phyloP scores from a whole-genome alignment of 2,797 vertebrate genomes.

The Centroberyx gerrardi region DNA sequence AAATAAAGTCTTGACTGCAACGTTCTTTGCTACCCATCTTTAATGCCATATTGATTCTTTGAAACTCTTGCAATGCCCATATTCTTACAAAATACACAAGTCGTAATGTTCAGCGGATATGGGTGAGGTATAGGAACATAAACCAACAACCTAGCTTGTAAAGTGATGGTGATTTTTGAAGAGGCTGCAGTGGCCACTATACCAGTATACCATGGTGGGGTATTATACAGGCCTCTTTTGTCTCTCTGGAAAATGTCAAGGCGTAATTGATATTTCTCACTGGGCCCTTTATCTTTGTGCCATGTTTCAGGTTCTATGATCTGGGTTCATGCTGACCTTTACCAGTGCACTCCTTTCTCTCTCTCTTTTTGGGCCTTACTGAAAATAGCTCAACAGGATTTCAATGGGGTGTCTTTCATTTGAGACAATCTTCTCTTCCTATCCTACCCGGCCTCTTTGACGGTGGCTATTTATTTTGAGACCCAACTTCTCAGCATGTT shows the following conservation, averaged over 20 bases:
- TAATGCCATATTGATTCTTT: slow-evolving; percentile 2
- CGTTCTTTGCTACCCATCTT: no score
- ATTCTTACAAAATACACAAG: not conserved
- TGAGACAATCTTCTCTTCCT: slow-evolving; percentile 81
- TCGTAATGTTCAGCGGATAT: not conserved
- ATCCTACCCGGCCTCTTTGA: slow-evolving; percentile 71
- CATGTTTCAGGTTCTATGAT: slow-evolving; percentile 83
- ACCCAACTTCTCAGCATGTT: slow-evolving; percentile 75
- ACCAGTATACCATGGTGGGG: slow-evolving; percentile 40
- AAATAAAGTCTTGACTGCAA: no score
- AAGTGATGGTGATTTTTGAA: slow-evolving; percentile 52
- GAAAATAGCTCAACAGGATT: slow-evolving; percentile 83
- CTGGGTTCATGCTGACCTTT: slow-evolving; percentile 84
- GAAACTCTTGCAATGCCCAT: not conserved
- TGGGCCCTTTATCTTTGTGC: slow-evolving; percentile 79
- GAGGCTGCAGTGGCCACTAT: slow-evolving; percentile 37
- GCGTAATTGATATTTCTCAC: slow-evolving; percentile 85
- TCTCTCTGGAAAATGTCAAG: slow-evolving; percentile 87
- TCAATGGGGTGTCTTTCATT: slow-evolving; percentile 82
- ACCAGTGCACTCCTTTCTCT: slow-evolving; percentile 74
- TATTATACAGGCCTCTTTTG: slow-evolving; percentile 76
- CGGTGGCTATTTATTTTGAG: slow-evolving; percentile 76
- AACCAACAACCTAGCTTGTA: slow-evolving; percentile 4
- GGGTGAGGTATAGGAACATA: not conserved
- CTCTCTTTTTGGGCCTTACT: slow-evolving; percentile 52